Base-by-base conservation (phyloP, 2,888 invertebrate genomes). In the Isoperla grammatica region DNA sequence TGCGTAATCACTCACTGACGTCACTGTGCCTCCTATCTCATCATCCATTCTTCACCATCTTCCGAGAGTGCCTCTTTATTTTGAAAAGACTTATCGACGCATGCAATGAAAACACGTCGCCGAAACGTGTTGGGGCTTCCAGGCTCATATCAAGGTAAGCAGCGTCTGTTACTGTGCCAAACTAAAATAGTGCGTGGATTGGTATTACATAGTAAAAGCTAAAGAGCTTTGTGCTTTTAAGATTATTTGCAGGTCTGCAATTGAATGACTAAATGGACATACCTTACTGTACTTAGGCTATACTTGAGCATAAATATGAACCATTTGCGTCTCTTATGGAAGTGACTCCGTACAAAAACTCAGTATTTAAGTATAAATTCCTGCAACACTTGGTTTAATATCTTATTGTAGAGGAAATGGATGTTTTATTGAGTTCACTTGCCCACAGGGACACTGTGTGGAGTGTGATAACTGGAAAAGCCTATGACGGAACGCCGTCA, bases 1-100 rank as follows among this genome's bases (percentile, higher is more conserved):
- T 90, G 67, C 82, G 93, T 68, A 95, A 92, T 76, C 93, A 95
- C 75, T 95, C 97, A 12, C 78, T 99, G 67, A 99, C 99, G 40
- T 97, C 98, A 53, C 79, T 99, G 60, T 99, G 99, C 78, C 85
- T 99, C 67, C 83, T 99, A 60, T 97, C 97, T 64, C 99, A 99
- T 81, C 98, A 99, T 80, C 97, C 98, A 39, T 99, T 99, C 79
- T 96, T 99, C 78, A 90, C 97, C 64, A 95, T 92, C 71, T 99
- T 99, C 79, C 90, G 99, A 66, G 95, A 98, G 80, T 95, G 97
- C 79, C 85, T 99, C 68, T 92, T 91, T 78, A 89, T 96, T 69
- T 81, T 99, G 70, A 93, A 95, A 76, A 91, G 91, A 72, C 80
- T 99, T 67, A 95, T 99, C 69, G 97, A 98, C 77, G 95, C 96